Conservation (phyloP, 2,113 vertebrate genomes). For the Sebastes schlegelii region DNA sequence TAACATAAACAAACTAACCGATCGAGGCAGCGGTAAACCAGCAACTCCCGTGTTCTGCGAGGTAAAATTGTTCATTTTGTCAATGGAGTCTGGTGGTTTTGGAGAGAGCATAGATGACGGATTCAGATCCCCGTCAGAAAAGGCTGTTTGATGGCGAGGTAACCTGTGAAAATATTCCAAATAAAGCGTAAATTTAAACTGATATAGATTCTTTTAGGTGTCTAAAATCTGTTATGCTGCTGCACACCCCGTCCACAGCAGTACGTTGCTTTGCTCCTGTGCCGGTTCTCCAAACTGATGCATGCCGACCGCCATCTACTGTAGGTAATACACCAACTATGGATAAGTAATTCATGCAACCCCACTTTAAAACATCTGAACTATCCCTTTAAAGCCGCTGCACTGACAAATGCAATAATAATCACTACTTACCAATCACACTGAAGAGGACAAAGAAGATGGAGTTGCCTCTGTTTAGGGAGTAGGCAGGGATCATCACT, state of each 20-base stretch:
- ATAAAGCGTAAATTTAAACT: not conserved
- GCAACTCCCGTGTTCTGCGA: not conserved
- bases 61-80: not conserved
- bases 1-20: not conserved
- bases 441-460: conserved; percentile 95
- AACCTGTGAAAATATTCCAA: not conserved
- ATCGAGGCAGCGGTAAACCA: not conserved
- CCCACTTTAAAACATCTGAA: not conserved
- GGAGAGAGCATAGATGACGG: not conserved
- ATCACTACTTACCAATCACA: conserved; percentile 88
- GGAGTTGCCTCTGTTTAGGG: conserved; percentile 88
- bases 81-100: not conserved
- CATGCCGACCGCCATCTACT: not conserved
- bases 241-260: not conserved
- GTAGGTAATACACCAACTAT: not conserved
- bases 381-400: not conserved
- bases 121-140: not conserved
- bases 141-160: not conserved
- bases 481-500: conserved; percentile 97
- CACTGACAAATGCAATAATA: not conserved
- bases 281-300: not conserved
- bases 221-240: not conserved
- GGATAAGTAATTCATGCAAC: not conserved
- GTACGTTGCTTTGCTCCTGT: not conserved
- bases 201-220: not conserved